Conservation (phyloP, 1,140 invertebrate genomes). For the Wiebesia pumilae region DNA sequence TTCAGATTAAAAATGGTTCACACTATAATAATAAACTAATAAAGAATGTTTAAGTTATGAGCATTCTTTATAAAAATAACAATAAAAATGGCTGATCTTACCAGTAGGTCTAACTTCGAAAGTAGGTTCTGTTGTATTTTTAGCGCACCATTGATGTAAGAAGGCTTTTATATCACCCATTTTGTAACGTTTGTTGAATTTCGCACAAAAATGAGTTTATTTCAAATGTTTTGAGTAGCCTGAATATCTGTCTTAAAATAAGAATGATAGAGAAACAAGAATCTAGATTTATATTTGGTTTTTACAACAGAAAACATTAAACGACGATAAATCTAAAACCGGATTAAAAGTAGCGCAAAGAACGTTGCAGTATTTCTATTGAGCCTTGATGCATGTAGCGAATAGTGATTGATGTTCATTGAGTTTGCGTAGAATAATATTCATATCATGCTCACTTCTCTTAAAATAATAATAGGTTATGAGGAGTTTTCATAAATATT, state of each 20-base stretch:
- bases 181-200: not conserved
- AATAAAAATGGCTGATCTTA: constrained; percentile 68
- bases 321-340: not conserved
- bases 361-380: not conserved
- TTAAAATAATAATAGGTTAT: too few species aligned
- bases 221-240: not conserved
- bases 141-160: constrained; percentile 91
- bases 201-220: not conserved
- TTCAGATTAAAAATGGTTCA: too few species aligned
- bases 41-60: too few species aligned
- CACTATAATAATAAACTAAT: too few species aligned
- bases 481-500: too few species aligned
- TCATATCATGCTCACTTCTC: too few species aligned
- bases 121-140: constrained; percentile 83
- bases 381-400: not conserved
- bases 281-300: not conserved
- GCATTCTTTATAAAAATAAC: not conserved
- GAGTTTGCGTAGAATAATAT: too few species aligned
- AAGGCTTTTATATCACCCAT: constrained; percentile 88
- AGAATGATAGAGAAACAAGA: not conserved
- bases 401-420: too few species aligned
- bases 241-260: not conserved
- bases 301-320: not conserved
- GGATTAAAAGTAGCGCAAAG: not conserved
- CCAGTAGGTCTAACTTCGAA: constrained; percentile 90